These are phyloP conservation scores for Hippoglossus stenolepis DNA, from an alignment of 2,113 vertebrate genomes.

Conservation along the genomic window DNA sequence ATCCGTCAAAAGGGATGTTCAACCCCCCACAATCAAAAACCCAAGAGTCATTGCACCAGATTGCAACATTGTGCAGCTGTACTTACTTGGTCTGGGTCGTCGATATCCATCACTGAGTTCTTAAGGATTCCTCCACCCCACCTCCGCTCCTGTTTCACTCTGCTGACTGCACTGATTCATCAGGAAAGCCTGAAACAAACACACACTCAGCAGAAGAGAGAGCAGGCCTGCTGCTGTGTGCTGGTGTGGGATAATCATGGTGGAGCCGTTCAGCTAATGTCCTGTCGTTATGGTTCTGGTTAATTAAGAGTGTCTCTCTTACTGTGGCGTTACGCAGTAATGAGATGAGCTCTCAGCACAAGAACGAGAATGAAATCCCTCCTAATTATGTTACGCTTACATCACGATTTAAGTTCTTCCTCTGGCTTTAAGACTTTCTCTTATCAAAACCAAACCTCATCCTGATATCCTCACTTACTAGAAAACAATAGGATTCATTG, in stretches of 20 bases:
- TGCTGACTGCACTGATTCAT: conserved; percentile 57
- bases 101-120: conserved; percentile 46
- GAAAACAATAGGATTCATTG: not conserved
- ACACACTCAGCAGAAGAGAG: conserved; percentile 31
- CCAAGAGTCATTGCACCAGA: not conserved
- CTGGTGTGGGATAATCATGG: not conserved
- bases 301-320: conserved; percentile 19
- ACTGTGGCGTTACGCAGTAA: too few relatives aligned
- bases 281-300: conserved; percentile 19
- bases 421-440: not conserved
- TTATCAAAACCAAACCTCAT: not conserved
- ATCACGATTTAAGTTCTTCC: not conserved
- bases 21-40: not conserved
- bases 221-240: conserved; percentile 18
- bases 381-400: too few relatives aligned
- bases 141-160: conserved; percentile 15
- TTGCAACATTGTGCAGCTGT: not conserved
- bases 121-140: conserved; percentile 11
- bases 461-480: not conserved
- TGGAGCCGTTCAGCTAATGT: conserved; percentile 6
- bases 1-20: too few relatives aligned
- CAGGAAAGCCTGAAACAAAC: conserved; percentile 31
- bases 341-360: too few relatives aligned
- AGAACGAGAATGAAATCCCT: too few relatives aligned
- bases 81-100: not conserved